Percentiles rank a stretch among this genome's conserved stretches.
These are phyloP conservation scores for Melanaphis sacchari DNA, from an alignment of 1,140 invertebrate genomes.

Conservation along the genomic window DNA sequence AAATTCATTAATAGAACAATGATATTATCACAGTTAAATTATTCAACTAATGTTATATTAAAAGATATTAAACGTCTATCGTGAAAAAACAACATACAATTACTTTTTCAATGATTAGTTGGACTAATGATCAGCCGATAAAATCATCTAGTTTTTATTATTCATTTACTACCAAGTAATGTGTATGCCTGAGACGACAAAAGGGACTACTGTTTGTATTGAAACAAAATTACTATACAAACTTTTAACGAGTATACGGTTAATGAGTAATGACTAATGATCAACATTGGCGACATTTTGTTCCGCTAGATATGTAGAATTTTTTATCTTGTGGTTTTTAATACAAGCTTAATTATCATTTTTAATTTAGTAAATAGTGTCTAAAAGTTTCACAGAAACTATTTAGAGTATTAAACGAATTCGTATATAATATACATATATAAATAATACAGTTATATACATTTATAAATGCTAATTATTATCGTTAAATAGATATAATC, in stretches of 20 bases:
- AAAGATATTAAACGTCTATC: not conserved
- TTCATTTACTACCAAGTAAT: not conserved
- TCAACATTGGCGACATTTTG: slow-evolving; percentile 38
- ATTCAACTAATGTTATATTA: not conserved
- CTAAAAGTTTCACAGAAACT: not conserved
- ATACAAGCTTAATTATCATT: slow-evolving; percentile 22
- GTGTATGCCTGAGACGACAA: not conserved
- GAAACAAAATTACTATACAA: not conserved
- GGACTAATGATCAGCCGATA: not conserved
- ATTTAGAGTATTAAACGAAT: not conserved
- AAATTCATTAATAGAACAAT: not conserved
- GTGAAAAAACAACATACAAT: not conserved
- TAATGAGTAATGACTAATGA: slow-evolving; percentile 26
- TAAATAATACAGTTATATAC: not conserved
- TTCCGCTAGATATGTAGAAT: not conserved
- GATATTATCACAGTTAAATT: not conserved
- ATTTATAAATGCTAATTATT: not conserved
- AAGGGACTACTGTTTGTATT: not conserved
- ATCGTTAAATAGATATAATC: not conserved
- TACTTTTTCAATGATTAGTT: not conserved
- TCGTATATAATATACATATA: not conserved
- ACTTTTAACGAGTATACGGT: slow-evolving; percentile 14
- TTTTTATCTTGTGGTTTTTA: not conserved
- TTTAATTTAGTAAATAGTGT: slow-evolving; percentile 36
- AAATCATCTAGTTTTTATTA: not conserved